Percentiles rank a stretch among this genome's conserved stretches.
phyloP scores from a whole-genome alignment of 2,797 vertebrate genomes.

The Sus cebifrons region DNA sequence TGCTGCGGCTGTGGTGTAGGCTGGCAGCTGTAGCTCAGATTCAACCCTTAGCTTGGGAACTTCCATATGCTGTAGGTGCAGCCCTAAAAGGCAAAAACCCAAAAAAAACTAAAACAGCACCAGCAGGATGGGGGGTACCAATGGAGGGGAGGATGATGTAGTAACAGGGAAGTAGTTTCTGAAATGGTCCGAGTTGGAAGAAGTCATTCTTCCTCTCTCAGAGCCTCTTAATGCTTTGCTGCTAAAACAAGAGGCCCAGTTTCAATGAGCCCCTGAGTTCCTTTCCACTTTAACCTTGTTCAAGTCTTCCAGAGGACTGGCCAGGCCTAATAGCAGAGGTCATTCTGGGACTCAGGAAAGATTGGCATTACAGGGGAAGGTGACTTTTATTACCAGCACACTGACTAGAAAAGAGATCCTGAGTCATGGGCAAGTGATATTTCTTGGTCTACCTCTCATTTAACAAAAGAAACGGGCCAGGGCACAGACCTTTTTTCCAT shows the following conservation, averaged over 20 bases:
- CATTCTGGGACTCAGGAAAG: background rate
- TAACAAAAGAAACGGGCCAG: background rate
- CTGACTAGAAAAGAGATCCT: background rate
- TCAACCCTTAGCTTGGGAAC: too few relatives aligned
- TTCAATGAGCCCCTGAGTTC: background rate
- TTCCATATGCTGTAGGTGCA: too few relatives aligned
- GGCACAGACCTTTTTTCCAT: background rate
- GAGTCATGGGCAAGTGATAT: background rate
- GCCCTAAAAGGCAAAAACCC: too few relatives aligned
- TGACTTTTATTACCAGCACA: background rate
- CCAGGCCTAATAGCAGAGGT: background rate
- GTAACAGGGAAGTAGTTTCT: background rate
- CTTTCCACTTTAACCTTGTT: background rate
- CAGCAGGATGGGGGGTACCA: background rate
- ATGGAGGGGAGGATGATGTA: background rate
- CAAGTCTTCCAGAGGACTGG: background rate
- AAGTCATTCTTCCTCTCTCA: constrained; percentile 15
- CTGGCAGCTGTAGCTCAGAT: too few relatives aligned
- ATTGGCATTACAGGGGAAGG: background rate
- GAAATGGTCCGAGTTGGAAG: constrained; percentile 2
- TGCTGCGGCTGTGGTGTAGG: too few relatives aligned
- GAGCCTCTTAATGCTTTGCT: background rate
- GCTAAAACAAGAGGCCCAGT: background rate
- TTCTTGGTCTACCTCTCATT: background rate
- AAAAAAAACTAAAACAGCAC: background rate